Evolutionary conservation across 2,888 invertebrate genomes (phyloP).

Genomic region (Dioctria linearis): DNA sequence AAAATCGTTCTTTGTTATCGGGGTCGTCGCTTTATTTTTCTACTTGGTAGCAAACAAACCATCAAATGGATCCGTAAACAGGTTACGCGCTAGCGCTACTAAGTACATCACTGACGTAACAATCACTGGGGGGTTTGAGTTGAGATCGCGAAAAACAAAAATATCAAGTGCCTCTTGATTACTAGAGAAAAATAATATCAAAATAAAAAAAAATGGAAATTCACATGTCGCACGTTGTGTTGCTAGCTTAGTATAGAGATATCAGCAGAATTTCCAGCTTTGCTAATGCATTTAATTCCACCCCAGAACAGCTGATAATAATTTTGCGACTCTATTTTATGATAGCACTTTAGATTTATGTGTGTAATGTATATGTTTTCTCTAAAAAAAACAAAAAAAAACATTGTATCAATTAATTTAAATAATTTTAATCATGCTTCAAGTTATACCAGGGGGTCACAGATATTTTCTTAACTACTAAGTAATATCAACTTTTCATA

Average conservation of each 20-base stretch:
- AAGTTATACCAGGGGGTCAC: too few relatives aligned
- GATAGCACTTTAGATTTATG: too few relatives aligned
- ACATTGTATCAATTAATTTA: too few relatives aligned
- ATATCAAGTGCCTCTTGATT: slow-evolving; percentile 6
- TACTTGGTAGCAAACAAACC: too few relatives aligned
- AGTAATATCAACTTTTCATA: too few relatives aligned
- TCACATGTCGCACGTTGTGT: slow-evolving; percentile 1
- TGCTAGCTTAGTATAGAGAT: slow-evolving; percentile 11
- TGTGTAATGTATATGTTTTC: too few relatives aligned
- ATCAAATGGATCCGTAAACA: slow-evolving; percentile 9
- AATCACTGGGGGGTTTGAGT: slow-evolving; percentile 10
- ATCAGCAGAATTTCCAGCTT: background rate
- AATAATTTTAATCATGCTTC: too few relatives aligned
- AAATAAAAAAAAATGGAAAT: background rate
- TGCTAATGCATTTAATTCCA: slow-evolving; percentile 1
- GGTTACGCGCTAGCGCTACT: background rate
- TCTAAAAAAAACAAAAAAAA: too few relatives aligned
- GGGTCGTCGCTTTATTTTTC: background rate
- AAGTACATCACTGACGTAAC: slow-evolving; percentile 9
- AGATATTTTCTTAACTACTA: too few relatives aligned
- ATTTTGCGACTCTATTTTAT: too few relatives aligned
- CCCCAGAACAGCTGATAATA: too few relatives aligned
- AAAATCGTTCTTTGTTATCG: background rate
- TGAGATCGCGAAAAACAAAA: slow-evolving; percentile 14
- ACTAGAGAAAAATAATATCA: background rate